Percentiles rank a stretch among this genome's conserved stretches.
Conservation (phyloP, 2,888 invertebrate genomes). For the Emmelina monodactyla region DNA sequence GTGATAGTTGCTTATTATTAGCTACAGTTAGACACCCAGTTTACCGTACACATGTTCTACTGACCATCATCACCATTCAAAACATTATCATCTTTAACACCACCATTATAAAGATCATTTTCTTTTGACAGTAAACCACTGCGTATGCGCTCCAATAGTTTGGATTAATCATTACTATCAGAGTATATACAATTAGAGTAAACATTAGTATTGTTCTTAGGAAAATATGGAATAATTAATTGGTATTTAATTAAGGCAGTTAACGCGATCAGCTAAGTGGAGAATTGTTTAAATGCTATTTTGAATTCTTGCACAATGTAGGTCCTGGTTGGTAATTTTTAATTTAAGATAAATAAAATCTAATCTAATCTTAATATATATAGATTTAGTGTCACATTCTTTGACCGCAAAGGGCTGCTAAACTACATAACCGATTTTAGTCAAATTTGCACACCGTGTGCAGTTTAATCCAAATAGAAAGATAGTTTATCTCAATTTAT, state of each 20-base stretch:
- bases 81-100: slow-evolving; percentile 15
- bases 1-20: slow-evolving; percentile 25
- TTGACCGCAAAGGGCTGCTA: no score
- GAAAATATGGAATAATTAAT: slow-evolving; percentile 21
- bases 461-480: no score
- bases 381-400: no score
- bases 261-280: slow-evolving; percentile 1
- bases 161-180: slow-evolving; percentile 23
- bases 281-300: no score
- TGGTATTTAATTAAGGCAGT: slow-evolving; percentile 11
- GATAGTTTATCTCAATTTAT: no score
- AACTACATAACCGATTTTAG: no score
- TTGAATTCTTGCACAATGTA: no score
- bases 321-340: no score
- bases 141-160: slow-evolving; percentile 22
- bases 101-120: slow-evolving; percentile 14
- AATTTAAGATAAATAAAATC: no score
- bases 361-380: no score
- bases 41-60: slow-evolving; percentile 34
- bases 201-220: slow-evolving; percentile 22
- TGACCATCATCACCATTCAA: slow-evolving; percentile 23
- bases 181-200: slow-evolving; percentile 27
- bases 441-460: no score
- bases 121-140: slow-evolving; percentile 12
- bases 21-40: slow-evolving; percentile 31